These are phyloP conservation scores for Vimba vimba DNA, from an alignment of 2,113 vertebrate genomes.

Conservation along the genomic window DNA sequence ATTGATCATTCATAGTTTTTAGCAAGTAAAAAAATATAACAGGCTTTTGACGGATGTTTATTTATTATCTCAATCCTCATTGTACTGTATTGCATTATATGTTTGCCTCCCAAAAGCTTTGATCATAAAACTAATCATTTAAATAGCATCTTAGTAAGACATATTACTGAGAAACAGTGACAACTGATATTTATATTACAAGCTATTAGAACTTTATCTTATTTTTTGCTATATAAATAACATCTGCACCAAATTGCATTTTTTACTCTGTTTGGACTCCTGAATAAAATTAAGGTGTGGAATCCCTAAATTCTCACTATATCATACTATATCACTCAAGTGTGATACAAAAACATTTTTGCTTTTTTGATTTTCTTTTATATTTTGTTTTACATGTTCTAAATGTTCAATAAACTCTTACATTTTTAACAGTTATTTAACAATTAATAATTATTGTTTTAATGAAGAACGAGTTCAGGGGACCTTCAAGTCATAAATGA, in stretches of 20 bases:
- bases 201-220: background rate
- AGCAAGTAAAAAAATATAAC: background rate
- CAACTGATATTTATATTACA: background rate
- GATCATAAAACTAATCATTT: background rate
- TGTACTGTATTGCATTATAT: background rate
- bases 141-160: background rate
- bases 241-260: background rate
- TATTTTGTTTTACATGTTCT: too few species aligned
- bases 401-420: too few species aligned
- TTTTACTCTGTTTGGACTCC: background rate
- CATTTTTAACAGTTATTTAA: too few species aligned
- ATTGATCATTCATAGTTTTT: background rate
- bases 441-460: too few species aligned
- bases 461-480: too few species aligned
- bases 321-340: background rate
- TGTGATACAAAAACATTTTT: too few species aligned
- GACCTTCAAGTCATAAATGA: background rate
- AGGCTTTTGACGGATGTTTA: background rate
- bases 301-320: background rate
- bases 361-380: too few species aligned
- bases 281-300: background rate
- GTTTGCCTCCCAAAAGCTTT: background rate
- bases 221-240: background rate
- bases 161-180: background rate
- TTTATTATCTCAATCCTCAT: background rate